A percentile compares a stretch with the other conserved stretches of the same genome.
Evolutionary conservation across 2,113 vertebrate species (phyloP).

Genomic region (Pelusios castaneus): DNA sequence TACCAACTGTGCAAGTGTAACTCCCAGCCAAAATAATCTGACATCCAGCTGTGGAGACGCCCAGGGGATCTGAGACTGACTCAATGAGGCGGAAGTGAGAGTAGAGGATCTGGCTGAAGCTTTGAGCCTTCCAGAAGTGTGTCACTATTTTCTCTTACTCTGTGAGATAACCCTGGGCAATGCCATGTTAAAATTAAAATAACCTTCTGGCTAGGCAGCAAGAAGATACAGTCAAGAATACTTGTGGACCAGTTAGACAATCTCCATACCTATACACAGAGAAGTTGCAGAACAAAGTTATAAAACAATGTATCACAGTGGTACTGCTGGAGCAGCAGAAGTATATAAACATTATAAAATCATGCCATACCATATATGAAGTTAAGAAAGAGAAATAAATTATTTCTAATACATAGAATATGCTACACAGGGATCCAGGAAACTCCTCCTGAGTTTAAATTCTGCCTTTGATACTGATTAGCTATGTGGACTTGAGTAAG

Average conservation of each 20-base stretch:
- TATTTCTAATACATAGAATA: not conserved
- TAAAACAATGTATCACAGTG: fast-evolving
- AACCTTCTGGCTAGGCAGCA: not conserved
- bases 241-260: not conserved
- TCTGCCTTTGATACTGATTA: not conserved
- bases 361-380: fast-evolving
- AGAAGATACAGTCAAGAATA: not conserved
- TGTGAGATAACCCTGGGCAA: not conserved
- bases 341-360: fast-evolving
- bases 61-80: not conserved
- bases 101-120: not conserved
- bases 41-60: constrained; percentile 15
- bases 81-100: not conserved
- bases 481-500: fast-evolving
- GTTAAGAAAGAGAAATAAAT: fast-evolving
- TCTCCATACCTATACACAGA: not conserved
- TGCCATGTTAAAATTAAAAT: not conserved
- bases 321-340: not conserved
- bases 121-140: not conserved
- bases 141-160: not conserved
- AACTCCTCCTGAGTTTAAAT: not conserved
- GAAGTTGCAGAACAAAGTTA: not conserved
- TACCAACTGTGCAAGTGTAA: constrained; percentile 26
- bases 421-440: not conserved
- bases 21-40: not conserved